phyloP scores from a whole-genome alignment of 2,888 invertebrate genomes.

The Apoda limacodes region DNA sequence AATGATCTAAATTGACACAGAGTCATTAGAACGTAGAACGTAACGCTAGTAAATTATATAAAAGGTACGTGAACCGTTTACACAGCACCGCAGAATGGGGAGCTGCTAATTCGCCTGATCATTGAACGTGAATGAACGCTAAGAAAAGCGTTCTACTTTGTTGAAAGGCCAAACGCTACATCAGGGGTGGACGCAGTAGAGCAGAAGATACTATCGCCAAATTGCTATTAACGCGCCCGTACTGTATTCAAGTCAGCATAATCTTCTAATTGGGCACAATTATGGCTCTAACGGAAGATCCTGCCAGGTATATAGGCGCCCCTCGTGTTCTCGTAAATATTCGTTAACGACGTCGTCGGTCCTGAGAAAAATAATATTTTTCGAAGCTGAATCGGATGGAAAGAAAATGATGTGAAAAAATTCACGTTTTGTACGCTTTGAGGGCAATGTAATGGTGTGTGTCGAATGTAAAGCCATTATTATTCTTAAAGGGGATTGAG shows the following conservation, averaged over 20 bases:
- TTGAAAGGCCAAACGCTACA: conserved; percentile 27
- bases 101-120: conserved; percentile 44
- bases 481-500: conserved; percentile 30
- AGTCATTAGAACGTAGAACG: no score
- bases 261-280: conserved; percentile 68
- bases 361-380: conserved; percentile 63
- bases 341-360: conserved; percentile 61
- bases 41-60: no score
- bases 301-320: conserved; percentile 54
- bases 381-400: conserved; percentile 45
- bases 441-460: conserved; percentile 45
- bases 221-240: conserved; percentile 59
- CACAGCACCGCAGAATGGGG: conserved; percentile 46
- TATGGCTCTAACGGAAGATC: conserved; percentile 56
- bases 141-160: conserved; percentile 47
- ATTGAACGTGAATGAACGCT: conserved; percentile 53
- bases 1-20: no score
- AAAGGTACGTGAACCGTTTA: conserved; percentile 56
- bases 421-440: conserved; percentile 48
- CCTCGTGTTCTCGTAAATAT: conserved; percentile 61
- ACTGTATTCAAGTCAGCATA: conserved; percentile 67
- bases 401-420: conserved; percentile 50
- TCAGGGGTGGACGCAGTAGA: conserved; percentile 24
- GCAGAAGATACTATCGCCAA: conserved; percentile 54
- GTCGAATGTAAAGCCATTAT: conserved; percentile 40